Conservation (phyloP, 2,113 vertebrate species). For the Thermophis baileyi region DNA sequence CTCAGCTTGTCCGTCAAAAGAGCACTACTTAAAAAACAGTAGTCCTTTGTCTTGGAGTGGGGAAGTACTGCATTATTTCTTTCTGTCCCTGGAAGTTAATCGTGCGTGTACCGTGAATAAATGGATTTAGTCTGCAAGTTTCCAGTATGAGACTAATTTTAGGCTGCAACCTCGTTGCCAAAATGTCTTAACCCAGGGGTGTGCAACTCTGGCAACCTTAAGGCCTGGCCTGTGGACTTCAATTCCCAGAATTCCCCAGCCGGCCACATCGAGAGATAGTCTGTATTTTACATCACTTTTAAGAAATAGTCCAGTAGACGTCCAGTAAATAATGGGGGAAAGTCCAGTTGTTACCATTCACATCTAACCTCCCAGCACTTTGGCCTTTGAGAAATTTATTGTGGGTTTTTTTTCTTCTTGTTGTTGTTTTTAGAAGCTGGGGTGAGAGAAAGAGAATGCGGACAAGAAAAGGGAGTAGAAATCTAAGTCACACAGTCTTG, state of each 20-base stretch:
- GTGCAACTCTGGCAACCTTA: too few species aligned
- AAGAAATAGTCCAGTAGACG: background rate
- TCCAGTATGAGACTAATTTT: background rate
- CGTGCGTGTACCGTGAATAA: background rate
- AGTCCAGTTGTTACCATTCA: conserved; percentile 25
- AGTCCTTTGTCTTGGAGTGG: background rate
- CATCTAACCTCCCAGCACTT: conserved; percentile 46
- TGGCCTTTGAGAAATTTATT: background rate
- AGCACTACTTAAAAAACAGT: background rate
- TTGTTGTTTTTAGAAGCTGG: background rate
- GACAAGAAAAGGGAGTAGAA: background rate
- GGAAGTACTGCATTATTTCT: background rate
- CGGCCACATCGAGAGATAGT: background rate
- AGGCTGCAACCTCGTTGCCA: background rate
- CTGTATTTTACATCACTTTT: background rate
- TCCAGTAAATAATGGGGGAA: background rate
- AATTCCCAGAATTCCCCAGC: too few species aligned
- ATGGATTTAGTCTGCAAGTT: background rate
- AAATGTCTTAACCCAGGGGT: background rate
- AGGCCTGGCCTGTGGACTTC: too few species aligned
- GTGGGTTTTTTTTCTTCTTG: conserved; percentile 26
- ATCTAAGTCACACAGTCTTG: background rate
- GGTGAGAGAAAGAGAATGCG: background rate
- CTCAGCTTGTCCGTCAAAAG: background rate
- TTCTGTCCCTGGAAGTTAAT: background rate